Percentiles rank a stretch among this genome's conserved stretches.
phyloP scores from a whole-genome alignment of 2,888 invertebrate species.

The Ctenicera cuprea region DNA sequence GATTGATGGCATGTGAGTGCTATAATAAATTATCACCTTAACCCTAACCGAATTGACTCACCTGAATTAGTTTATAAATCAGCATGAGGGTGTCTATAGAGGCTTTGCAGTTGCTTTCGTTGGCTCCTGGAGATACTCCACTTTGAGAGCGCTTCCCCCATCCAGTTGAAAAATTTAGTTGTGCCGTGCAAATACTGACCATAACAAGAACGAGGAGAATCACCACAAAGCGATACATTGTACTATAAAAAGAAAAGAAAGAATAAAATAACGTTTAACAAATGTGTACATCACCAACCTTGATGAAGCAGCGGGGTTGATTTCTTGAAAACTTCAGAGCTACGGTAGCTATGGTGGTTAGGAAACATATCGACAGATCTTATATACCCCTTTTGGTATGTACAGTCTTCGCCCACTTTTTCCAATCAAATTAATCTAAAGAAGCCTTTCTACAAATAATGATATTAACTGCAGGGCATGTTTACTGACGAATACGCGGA shows the following conservation, averaged over 20 bases:
- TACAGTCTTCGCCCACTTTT: slow-evolving; percentile 50
- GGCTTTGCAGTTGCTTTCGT: slow-evolving; percentile 72
- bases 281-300: not conserved
- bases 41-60: no score
- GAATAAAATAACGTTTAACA: slow-evolving; percentile 16
- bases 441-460: slow-evolving; percentile 49
- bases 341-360: not conserved
- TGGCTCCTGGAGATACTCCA: slow-evolving; percentile 57
- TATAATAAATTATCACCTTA: no score
- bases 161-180: slow-evolving; percentile 70
- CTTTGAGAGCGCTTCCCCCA: slow-evolving; percentile 67
- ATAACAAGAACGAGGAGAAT: slow-evolving; percentile 58
- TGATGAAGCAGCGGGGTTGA: not conserved
- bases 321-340: not conserved
- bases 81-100: slow-evolving; percentile 75
- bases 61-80: slow-evolving; percentile 78
- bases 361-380: slow-evolving; percentile 19
- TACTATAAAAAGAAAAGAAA: slow-evolving; percentile 27
- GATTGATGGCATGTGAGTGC: no score
- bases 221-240: slow-evolving; percentile 57
- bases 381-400: slow-evolving; percentile 42
- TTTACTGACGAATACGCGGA: slow-evolving; percentile 27
- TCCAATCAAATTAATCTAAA: slow-evolving; percentile 50
- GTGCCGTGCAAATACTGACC: slow-evolving; percentile 64
- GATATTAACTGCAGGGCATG: slow-evolving; percentile 45